Base-by-base conservation (phyloP, 2,888 invertebrate species). In the Cyclophora albipunctata region DNA sequence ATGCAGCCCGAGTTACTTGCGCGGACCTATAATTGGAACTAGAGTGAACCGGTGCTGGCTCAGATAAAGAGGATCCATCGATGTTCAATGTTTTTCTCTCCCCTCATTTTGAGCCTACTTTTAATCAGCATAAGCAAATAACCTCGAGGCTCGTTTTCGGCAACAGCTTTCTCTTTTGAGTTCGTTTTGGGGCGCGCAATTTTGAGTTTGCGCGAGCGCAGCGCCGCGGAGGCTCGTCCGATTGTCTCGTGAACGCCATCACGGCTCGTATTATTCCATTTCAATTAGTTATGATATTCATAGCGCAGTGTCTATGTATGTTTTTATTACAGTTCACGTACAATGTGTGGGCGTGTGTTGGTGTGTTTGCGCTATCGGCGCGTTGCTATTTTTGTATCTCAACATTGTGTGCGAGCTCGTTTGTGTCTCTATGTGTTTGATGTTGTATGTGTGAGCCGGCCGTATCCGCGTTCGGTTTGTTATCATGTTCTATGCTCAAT, bases 311-410 rank as follows among this genome's bases (percentile, higher is more conserved):
- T 76, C 64, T 78, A 77, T 77, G 81, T 83, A 81, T 84, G 84
- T 86, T 84, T 81, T 87, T 84, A 86, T 84, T 81, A 84, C 83
- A 80, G 82, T 84, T 81, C 81, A 83, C 78, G 79, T 82, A 83
- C 80, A 71, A 69, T 66, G 75, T 73, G 86, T 85, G 81, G 83
- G 85, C 81, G 84, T 82, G 84, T 86, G 85, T 85, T 84, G 81
- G 84, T 85, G 83, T 84, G 84, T 82, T 84, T 79, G 84, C 81
- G 84, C 82, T 87, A 86, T 86, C 85, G 81, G 72, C 70, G 72
- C 70, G 77, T 63, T 73, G 75, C 85, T 87, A 87, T 87, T 87
- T 87, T 75, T 56, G 79, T 78, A 69, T 43, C 50, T 6, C 42
- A 45, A 53, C 50, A 48, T 42, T 60, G 75, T 75, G 71, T 77